Base-by-base conservation (phyloP, 92 coral and sea anemone species). In the Metridium senile region DNA sequence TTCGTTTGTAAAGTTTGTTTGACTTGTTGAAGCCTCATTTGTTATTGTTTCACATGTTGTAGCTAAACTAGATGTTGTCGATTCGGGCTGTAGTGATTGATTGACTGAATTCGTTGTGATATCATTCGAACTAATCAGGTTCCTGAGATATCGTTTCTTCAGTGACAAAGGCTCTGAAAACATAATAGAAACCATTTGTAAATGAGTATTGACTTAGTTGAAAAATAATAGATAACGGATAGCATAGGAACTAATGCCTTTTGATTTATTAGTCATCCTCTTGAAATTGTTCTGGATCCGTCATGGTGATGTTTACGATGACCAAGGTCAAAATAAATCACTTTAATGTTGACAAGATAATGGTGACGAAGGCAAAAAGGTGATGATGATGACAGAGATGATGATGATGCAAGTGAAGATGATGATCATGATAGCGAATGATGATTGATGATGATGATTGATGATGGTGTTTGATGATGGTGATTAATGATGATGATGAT, bases 101-200 rank as follows among this genome's bases (percentile, higher is more conserved):
- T 58, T 32, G 56, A 27, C 32, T 19, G 57, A 27, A 26, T 45
- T 73, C 32, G 17, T 33, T 20, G 9, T 32, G 1, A 32, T 17
- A 1, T 29, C 22, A 31, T 25, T 46, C 20, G 35, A 1, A 11
- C 57, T 56, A 22, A 25, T 32, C 33, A n/a, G n/a, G n/a, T 30
- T 85, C 66, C 70, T 88, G 11, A 92, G 71, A 34, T 92, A 88
- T 35, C 97, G 82, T 43, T 92, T 92, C 84, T 92, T 92, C 8
- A 89, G 88, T 8, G 97, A 91, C 72, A 92, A 28, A 2, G 91
- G 85, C 29, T 79, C 91, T 88, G 79, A 59, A 70, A 30, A 49
- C 0, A 20, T 32, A 1, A 58, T 4, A 21, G 20, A 4, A 54
- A 18, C 30, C 29, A 23, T 45, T 39, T 34, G 25, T 35, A 43